phyloP scores from a whole-genome alignment of 1,140 invertebrate genomes.

The Sweltsa coloradensis region DNA sequence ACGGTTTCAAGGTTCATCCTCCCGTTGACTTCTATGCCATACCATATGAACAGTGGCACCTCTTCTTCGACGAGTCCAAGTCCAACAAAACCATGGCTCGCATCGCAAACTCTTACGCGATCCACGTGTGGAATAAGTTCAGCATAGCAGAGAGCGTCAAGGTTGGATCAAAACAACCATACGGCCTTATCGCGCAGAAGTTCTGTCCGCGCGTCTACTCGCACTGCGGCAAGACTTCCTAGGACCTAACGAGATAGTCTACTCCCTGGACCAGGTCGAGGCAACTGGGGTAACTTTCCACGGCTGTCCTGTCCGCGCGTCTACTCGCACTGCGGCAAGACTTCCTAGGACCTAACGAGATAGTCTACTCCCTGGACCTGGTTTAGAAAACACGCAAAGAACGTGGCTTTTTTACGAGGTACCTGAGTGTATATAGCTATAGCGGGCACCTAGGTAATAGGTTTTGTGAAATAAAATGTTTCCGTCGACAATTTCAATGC shows the following conservation, averaged over 20 bases:
- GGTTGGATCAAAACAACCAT: slow-evolving; percentile 4
- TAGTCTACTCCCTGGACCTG: too few species aligned
- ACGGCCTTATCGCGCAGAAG: neutral
- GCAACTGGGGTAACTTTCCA: too few species aligned
- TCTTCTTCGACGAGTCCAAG: neutral
- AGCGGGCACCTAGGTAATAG: too few species aligned
- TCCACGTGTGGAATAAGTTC: slow-evolving; percentile 6
- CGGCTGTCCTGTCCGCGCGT: slow-evolving; percentile 2
- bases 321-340: neutral
- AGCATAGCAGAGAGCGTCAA: neutral
- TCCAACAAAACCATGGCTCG: neutral
- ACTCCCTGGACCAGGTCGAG: too few species aligned
- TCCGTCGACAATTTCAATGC: too few species aligned
- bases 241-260: too few species aligned
- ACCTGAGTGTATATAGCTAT: too few species aligned
- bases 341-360: too few species aligned
- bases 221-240: neutral
- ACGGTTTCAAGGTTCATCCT: neutral
- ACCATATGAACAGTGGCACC: neutral
- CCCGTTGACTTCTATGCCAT: neutral
- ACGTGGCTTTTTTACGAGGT: too few species aligned
- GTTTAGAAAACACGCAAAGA: too few species aligned
- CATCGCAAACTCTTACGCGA: neutral
- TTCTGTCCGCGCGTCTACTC: slow-evolving; percentile 7
- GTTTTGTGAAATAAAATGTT: too few species aligned